phyloP scores from a whole-genome alignment of 2,888 invertebrate species.

The Synanthedon andrenaeformis region DNA sequence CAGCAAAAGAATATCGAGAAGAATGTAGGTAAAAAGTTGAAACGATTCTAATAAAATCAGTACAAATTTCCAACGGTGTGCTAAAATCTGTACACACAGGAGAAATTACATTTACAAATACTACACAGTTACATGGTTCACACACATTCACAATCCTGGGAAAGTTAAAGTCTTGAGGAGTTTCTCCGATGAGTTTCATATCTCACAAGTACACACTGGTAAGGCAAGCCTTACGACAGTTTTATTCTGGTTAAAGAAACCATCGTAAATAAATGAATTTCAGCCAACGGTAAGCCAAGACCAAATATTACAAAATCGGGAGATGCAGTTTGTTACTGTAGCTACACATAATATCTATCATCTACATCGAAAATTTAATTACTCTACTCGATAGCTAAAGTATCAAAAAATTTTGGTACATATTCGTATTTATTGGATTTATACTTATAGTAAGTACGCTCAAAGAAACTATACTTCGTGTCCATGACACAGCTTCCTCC shows the following conservation, averaged over 20 bases:
- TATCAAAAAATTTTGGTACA: no score
- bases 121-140: constrained; percentile 6
- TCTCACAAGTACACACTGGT: constrained; percentile 2
- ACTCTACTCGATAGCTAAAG: no score
- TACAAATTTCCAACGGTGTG: constrained; percentile 2
- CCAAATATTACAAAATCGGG: constrained; percentile 11
- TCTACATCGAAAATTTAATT: no score
- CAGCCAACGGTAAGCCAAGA: constrained; percentile 17
- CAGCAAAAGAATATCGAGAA: constrained; percentile 19
- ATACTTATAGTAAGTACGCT: no score
- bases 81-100: constrained; percentile 19
- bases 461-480: no score
- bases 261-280: constrained; percentile 3
- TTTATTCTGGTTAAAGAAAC: constrained; percentile 8
- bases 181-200: constrained; percentile 3
- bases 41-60: constrained; percentile 5
- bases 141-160: not conserved
- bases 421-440: no score
- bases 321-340: no score
- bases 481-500: no score
- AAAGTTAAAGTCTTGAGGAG: constrained; percentile 1
- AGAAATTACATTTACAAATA: constrained; percentile 2
- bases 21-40: constrained; percentile 21
- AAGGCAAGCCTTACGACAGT: constrained; percentile 4
- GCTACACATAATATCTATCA: no score